These are phyloP conservation scores for Forbesichthys papilliferus DNA, from an alignment of 2,113 vertebrate species.

Conservation along the genomic window DNA sequence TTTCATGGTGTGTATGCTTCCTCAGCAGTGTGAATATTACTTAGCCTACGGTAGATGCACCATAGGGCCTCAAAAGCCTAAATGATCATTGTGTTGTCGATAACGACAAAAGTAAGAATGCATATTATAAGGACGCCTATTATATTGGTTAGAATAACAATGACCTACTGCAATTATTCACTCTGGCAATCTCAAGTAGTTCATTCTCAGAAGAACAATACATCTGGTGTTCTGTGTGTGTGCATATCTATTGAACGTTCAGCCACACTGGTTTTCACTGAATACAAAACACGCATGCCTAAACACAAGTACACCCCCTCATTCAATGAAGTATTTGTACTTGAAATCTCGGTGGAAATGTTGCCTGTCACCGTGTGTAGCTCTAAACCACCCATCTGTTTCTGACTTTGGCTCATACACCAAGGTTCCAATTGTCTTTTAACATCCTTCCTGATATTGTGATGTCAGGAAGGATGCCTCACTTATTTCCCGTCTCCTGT, in stretches of 20 bases:
- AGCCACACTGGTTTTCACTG: slow-evolving; percentile 1
- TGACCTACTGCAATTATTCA: not conserved
- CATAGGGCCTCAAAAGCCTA: not conserved
- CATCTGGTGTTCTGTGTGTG: not conserved
- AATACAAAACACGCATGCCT: slow-evolving; percentile 32
- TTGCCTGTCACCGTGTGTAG: slow-evolving; percentile 9
- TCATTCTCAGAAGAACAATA: slow-evolving; percentile 14
- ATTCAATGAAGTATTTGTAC: slow-evolving; percentile 20
- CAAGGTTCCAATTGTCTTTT: slow-evolving; percentile 9
- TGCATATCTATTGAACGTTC: slow-evolving; percentile 21
- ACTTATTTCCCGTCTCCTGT: slow-evolving; percentile 13
- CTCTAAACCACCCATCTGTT: slow-evolving; percentile 6
- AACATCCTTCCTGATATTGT: slow-evolving; percentile 50
- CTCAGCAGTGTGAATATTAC: slow-evolving; percentile 1
- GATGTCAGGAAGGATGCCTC: slow-evolving; percentile 28
- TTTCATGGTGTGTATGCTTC: not conserved
- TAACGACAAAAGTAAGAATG: not conserved
- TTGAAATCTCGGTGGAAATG: slow-evolving; percentile 28
- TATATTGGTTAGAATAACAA: not conserved
- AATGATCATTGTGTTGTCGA: not conserved
- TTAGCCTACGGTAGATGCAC: not conserved
- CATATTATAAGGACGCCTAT: not conserved
- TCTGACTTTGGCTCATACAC: slow-evolving; percentile 5
- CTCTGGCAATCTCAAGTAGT: slow-evolving; percentile 13
- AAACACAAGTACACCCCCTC: slow-evolving; percentile 28